Percentiles rank a stretch among this genome's conserved stretches.
phyloP scores from a whole-genome alignment of 2,888 invertebrate species.

The Liposcelis brunnea region DNA sequence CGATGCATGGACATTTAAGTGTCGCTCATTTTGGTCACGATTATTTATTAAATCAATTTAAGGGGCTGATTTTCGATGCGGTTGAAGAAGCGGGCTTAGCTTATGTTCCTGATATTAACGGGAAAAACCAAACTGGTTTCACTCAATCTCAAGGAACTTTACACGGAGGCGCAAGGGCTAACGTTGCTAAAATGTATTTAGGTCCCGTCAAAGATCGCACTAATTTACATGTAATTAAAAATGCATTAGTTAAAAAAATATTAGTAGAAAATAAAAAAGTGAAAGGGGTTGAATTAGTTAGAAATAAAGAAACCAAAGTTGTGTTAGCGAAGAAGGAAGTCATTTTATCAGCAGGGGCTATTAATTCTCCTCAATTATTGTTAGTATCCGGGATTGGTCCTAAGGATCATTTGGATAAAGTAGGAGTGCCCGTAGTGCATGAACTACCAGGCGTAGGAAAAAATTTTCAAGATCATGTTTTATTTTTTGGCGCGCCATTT shows the following conservation, averaged over 20 bases:
- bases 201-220: conserved; percentile 29
- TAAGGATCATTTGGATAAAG: conserved; percentile 23
- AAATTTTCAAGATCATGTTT: conserved; percentile 35
- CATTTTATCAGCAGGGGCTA: conserved; percentile 31
- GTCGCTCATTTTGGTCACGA: conserved; percentile 26
- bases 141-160: conserved; percentile 30
- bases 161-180: conserved; percentile 26
- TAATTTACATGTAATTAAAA: conserved; percentile 40
- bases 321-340: conserved; percentile 32
- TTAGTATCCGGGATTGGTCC: conserved; percentile 36
- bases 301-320: conserved; percentile 24
- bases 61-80: conserved; percentile 27
- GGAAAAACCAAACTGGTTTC: conserved; percentile 31
- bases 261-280: conserved; percentile 23
- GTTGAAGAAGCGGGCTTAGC: conserved; percentile 30
- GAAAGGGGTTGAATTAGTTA: conserved; percentile 27
- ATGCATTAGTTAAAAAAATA: conserved; percentile 36
- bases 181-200: conserved; percentile 28
- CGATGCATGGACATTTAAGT: conserved; percentile 30
- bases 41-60: conserved; percentile 20
- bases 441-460: conserved; percentile 29
- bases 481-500: conserved; percentile 21
- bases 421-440: conserved; percentile 25
- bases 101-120: conserved; percentile 25
- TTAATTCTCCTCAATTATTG: conserved; percentile 33